Evolutionary conservation across 2,888 invertebrate species (phyloP), one percentile per base, ranked within the genome.

Genomic region (Barypeithes pellucidus): DNA sequence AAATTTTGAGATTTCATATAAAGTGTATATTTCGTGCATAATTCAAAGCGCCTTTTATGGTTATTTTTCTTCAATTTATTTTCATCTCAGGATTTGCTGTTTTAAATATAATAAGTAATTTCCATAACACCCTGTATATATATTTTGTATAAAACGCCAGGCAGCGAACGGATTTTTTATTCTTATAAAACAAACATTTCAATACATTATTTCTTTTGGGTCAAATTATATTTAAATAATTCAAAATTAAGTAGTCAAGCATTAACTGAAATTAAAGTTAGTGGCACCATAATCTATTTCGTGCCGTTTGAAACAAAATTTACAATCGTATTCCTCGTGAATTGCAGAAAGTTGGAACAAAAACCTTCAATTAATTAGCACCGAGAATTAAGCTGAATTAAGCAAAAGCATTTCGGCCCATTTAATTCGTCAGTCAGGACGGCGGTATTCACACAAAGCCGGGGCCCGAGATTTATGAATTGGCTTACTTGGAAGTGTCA

Each of bases 381-480:
- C 73, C 73, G 76, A 75, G 79, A 78, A 77, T 75, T 74, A 75
- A 78, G 76, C 77, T 75, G 77, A 73, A 79, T 75, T 77, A 78
- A 76, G 76, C 75, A 77, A 72, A 74, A 73, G 78, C 76, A 72
- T 76, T 79, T 77, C 79, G 77, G 79, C 76, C 80, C 80, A 80
- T 81, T 81, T 81, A 80, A 80, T 81, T 80, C 79, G 76, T 80
- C 79, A 80, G 70, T 50, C 74, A 52, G 67, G 73, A 74, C 43
- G 60, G 78, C 72, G 76, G 75, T 73, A 77, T 75, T 74, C 72
- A 77, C 76, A 74, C 80, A 79, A 81, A 80, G 81, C 79, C 81
- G 77, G 43, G 41, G 54, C 52, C 77, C 68, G 76, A 83, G 82
- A 84, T 84, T 84, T 83, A 84, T 84, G 83, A 83, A 84, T 84